These are phyloP conservation scores for Pungitius pungitius DNA, from an alignment of 2,113 vertebrate genomes.

Conservation along the genomic window DNA sequence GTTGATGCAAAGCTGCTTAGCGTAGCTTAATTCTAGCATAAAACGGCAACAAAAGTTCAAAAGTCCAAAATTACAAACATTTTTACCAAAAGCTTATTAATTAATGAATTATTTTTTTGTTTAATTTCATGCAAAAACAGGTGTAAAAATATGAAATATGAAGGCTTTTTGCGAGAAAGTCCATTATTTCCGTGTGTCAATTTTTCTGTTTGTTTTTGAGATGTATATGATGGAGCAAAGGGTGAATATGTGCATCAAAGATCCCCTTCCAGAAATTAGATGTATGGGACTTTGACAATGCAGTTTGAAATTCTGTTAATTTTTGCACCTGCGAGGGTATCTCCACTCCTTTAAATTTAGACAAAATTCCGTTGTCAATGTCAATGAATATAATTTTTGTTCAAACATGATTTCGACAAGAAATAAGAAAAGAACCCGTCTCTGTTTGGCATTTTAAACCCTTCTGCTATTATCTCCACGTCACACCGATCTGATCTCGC, in stretches of 20 bases:
- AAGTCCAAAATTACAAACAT: background rate
- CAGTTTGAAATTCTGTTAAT: background rate
- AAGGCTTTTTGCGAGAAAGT: background rate
- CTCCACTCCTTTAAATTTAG: background rate
- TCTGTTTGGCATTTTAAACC: background rate
- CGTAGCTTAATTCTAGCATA: background rate
- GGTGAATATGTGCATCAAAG: background rate
- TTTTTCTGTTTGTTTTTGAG: background rate
- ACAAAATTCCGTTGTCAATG: background rate
- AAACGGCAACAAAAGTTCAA: background rate
- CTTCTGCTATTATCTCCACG: background rate
- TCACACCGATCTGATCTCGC: background rate
- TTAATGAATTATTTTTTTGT: background rate
- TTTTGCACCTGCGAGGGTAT: background rate
- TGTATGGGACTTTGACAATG: background rate
- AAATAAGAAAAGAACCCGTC: background rate
- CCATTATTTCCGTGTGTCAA: background rate
- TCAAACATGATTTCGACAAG: background rate
- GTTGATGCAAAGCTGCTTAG: background rate
- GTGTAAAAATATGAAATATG: background rate
- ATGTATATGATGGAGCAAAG: background rate
- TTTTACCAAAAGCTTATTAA: background rate
- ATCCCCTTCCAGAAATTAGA: background rate
- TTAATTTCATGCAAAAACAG: background rate
- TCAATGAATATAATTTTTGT: background rate